Evolutionary conservation across 2,113 vertebrate genomes (phyloP), one percentile per base, ranked within the genome.

Genomic region (Vimba vimba): DNA sequence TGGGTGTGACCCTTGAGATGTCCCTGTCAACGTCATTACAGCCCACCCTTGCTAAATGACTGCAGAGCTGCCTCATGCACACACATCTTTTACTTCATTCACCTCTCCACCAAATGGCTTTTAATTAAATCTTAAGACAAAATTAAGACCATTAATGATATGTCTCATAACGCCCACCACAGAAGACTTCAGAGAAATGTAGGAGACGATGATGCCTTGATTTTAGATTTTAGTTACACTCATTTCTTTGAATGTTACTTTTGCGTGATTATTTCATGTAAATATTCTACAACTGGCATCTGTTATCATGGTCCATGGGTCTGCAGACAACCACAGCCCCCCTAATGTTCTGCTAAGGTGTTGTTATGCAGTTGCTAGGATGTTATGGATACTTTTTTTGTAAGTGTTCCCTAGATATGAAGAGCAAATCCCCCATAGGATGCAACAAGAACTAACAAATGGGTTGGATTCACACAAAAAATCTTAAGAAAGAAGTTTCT

Each of bases 1-100:
- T 21, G 57, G 57, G 57, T 86, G 78, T 86, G 82, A 84, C 68
- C 57, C 82, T 75, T 9, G 39, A 84, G 68, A 84, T 74, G 36
- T 45, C 71, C 55, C 82, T 75, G n/a, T 9, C 62, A n/a, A 4
- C 82, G 39, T 75, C 69, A 84, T 59, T 21, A 62, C 69, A 60
- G 23, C 82, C 71, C 73, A 43, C 52, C 71, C 25, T 66, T 77
- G n/a, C 64, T 82, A 86, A 47, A 66, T 82, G 60, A 66, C 79
- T 36, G 30, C 13, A 30, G 30, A 19, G 39, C 71, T 47, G 71
- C 12, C 21, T 33, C 21, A 43, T 21, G 4, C 76, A 66, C 76
- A 45, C 62, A 59, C 21, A 57, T 36, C 39, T 11, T 80, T 47
- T 9, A 64, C 39, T 81, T 81, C 23, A 47, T 5, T 47, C 4